These are phyloP conservation scores for Penaeus chinensis DNA, from an alignment of 1,140 invertebrate species.

Conservation along the genomic window DNA sequence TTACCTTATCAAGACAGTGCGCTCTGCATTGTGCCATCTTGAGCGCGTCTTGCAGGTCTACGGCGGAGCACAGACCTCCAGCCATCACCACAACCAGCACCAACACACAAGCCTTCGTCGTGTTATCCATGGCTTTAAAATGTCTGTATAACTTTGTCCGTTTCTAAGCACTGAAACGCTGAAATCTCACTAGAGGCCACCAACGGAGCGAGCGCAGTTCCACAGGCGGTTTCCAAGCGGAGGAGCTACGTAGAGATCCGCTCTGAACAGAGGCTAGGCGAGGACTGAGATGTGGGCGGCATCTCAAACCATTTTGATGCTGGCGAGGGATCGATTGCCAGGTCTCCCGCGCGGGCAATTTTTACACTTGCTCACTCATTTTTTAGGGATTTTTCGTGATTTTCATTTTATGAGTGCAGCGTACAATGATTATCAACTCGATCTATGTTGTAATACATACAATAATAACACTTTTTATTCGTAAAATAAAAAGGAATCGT, in stretches of 20 bases:
- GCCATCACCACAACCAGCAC: neutral
- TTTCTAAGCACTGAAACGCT: no score
- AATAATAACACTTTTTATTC: neutral
- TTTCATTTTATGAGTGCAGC: neutral
- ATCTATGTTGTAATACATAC: neutral
- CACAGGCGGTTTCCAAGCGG: no score
- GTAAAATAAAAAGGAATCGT: neutral
- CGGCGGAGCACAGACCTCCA: neutral
- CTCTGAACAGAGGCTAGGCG: conserved; percentile 8
- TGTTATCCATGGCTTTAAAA: no score
- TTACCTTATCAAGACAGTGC: conserved; percentile 18
- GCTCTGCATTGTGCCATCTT: conserved; percentile 16
- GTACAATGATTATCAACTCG: neutral
- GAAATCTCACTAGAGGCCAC: no score
- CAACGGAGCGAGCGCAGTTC: no score
- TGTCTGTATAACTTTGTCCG: no score
- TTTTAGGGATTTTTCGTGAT: neutral
- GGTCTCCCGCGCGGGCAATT: neutral
- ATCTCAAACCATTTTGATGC: conserved; percentile 25
- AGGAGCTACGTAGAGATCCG: no score
- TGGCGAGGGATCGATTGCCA: conserved; percentile 6
- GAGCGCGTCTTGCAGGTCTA: conserved; percentile 11
- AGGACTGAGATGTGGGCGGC: conserved; percentile 15
- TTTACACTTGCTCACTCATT: no score
- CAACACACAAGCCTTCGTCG: neutral